These are phyloP conservation scores for Orthosia incerta DNA, from an alignment of 2,888 invertebrate genomes.

Conservation along the genomic window DNA sequence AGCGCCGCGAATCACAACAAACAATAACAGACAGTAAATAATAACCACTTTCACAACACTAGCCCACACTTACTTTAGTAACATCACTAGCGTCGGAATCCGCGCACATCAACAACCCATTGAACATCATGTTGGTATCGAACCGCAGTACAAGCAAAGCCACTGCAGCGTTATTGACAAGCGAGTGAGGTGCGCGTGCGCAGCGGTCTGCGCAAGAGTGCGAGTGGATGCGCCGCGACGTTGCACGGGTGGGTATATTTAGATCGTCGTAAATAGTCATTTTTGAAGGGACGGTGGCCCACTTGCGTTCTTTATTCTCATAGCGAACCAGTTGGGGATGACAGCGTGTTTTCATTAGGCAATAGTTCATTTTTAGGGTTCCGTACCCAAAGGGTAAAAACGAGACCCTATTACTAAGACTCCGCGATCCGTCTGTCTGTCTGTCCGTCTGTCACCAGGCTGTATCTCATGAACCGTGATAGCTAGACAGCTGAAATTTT, in stretches of 20 bases:
- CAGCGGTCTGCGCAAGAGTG: conserved; percentile 48
- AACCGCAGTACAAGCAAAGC: conserved; percentile 48
- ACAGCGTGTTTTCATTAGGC: conserved; percentile 56
- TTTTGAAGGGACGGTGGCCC: conserved; percentile 70
- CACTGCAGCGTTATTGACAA: conserved; percentile 62
- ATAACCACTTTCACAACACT: conserved; percentile 27
- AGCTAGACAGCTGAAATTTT: too few species aligned
- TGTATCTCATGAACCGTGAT: too few species aligned
- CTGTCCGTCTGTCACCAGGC: too few species aligned
- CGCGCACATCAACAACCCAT: conserved; percentile 82
- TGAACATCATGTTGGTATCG: conserved; percentile 83
- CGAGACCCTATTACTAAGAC: too few species aligned
- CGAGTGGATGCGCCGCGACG: conserved; percentile 63
- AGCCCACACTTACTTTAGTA: conserved; percentile 79
- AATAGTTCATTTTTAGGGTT: neutral
- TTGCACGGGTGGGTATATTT: conserved; percentile 64
- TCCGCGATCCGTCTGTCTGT: too few species aligned
- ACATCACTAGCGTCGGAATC: conserved; percentile 87
- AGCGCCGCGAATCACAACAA: conserved; percentile 24
- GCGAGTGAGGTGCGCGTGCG: conserved; percentile 50
- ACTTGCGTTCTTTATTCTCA: conserved; percentile 69
- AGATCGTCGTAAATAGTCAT: conserved; percentile 69
- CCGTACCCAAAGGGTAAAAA: too few species aligned
- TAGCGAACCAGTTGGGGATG: conserved; percentile 34
- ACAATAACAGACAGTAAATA: conserved; percentile 2